Conservation (phyloP, 2,797 vertebrate genomes). For the Chelonia mydas region DNA sequence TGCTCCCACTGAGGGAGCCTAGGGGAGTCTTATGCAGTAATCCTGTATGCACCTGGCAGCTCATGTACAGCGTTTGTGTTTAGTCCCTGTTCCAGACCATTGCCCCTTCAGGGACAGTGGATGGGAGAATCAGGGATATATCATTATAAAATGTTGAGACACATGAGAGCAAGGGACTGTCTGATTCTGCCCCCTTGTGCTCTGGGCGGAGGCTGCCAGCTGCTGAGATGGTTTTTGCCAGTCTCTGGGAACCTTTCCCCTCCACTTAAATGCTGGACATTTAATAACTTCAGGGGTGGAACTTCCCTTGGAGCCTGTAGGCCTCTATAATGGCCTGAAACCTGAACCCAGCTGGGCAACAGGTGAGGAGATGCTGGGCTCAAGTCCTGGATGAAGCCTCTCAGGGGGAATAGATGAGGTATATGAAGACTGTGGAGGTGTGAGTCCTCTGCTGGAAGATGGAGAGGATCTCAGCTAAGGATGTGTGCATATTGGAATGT, state of each 20-base stretch:
- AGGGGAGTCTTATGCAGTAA: neutral
- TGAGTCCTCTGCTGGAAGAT: neutral
- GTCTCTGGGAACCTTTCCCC: neutral
- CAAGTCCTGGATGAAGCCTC: neutral
- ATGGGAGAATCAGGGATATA: neutral
- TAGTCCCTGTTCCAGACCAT: too few relatives aligned
- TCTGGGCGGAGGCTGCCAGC: neutral
- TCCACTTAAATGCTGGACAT: neutral
- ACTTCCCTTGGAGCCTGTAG: neutral
- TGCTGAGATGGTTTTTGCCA: neutral
- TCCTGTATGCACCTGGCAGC: neutral
- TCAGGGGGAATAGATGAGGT: neutral
- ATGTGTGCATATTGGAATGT: rapidly evolving
- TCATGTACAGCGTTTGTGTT: neutral
- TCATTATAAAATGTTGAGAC: neutral
- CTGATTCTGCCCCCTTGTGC: neutral
- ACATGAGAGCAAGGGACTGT: neutral
- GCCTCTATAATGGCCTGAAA: neutral
- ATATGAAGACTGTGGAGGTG: neutral
- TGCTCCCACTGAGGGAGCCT: neutral
- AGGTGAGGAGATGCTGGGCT: neutral
- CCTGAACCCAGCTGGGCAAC: neutral
- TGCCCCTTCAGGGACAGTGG: neutral
- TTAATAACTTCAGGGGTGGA: neutral
- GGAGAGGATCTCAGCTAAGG: rapidly evolving